A percentile compares a stretch with the other conserved stretches of the same genome.
Conservation (phyloP, 2,797 vertebrate genomes). For the Chloroceryle amazona region DNA sequence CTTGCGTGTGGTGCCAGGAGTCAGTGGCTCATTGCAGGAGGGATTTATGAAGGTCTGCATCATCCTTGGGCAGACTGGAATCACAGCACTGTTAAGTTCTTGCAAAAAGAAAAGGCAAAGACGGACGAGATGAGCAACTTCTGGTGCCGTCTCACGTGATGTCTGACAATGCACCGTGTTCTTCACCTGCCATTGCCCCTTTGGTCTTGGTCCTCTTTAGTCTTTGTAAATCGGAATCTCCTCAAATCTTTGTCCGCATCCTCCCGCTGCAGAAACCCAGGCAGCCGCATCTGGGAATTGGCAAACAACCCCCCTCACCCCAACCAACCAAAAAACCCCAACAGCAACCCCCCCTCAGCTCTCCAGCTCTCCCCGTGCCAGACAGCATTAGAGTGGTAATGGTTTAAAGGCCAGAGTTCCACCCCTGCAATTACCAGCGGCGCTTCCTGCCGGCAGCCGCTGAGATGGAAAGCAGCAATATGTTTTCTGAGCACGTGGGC, state of each 20-base stretch:
- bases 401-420: not conserved
- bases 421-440: not conserved
- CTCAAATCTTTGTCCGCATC: not conserved
- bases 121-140: not conserved
- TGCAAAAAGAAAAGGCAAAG: not conserved
- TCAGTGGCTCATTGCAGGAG: not conserved
- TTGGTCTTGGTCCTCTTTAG: not conserved
- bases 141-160: rapidly evolving
- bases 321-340: not conserved
- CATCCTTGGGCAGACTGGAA: not conserved
- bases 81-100: not conserved
- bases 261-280: not conserved
- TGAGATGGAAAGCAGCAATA: not conserved
- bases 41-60: not conserved
- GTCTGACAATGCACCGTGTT: not conserved
- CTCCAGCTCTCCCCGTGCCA: not conserved
- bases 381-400: not conserved
- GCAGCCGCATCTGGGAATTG: not conserved
- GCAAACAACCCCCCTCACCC: too few species aligned
- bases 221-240: not conserved
- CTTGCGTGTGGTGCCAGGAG: not conserved
- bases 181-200: not conserved
- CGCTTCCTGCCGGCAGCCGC: not conserved
- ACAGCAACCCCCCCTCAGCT: not conserved
- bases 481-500: not conserved